Conservation (phyloP, 2,113 vertebrate genomes). For the Pygoscelis antarcticus region DNA sequence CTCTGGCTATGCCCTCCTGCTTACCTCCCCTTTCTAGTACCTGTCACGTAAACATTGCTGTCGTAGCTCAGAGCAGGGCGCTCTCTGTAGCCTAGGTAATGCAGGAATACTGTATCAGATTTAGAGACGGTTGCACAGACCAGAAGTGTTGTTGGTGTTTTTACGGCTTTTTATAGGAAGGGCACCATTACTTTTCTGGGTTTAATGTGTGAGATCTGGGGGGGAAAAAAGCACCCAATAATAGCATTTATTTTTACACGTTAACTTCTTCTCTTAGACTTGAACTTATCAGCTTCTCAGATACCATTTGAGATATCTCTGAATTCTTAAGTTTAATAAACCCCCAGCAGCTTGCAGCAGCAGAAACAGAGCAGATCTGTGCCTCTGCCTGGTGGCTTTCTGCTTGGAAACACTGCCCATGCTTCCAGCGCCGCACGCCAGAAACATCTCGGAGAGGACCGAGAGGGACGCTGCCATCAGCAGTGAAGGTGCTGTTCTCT, state of each 20-base stretch:
- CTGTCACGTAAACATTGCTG: background rate
- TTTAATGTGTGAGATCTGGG: background rate
- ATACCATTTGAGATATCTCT: background rate
- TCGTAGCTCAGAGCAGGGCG: background rate
- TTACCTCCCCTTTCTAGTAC: background rate
- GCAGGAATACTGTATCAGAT: background rate
- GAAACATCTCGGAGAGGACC: background rate
- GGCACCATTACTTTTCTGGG: background rate
- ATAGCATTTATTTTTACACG: background rate
- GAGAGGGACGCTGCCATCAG: background rate
- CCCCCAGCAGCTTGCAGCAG: background rate
- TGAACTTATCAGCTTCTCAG: background rate
- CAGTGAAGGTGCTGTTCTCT: background rate
- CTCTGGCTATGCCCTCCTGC: background rate
- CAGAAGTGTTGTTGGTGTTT: background rate
- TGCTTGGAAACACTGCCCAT: accelerated
- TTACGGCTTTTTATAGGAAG: background rate
- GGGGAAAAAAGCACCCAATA: background rate
- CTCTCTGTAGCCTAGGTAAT: background rate
- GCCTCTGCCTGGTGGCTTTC: background rate
- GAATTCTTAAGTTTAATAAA: background rate
- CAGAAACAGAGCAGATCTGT: background rate
- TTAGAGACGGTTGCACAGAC: background rate
- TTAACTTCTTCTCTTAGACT: background rate
- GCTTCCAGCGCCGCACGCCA: accelerated